Evolutionary conservation across 2,113 vertebrate genomes (phyloP), one percentile per base, ranked within the genome.

Genomic region (Mesembrinibis cayennensis): DNA sequence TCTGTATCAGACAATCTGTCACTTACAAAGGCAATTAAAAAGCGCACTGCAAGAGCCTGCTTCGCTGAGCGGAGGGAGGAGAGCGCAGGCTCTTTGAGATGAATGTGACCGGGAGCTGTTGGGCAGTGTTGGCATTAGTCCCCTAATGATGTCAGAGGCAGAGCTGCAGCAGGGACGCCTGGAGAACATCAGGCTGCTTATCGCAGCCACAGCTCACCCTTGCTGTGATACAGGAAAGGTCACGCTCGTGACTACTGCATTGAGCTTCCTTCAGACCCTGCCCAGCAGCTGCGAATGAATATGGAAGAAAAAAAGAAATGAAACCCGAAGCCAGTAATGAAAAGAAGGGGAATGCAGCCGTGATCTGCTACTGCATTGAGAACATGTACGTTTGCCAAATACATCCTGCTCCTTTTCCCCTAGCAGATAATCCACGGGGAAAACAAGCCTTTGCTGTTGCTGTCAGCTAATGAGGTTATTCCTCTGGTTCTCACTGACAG

Each of bases 151-250:
- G 83, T 38, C 89, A 84, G 50, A 0, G 4, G 40, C 8, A 87
- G 30, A 72, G 81, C 77, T 18, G 58, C 40, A 8, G 78, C 20
- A 3, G 63, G 55, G 83, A 9, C n/a, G 89, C 52, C 76, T 81
- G 77, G n/a, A 89, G 83, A 95, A 34, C 56, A 50, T 67, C 87
- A 47, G 53, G 66, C 87, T 76, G 65, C 87, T 90, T 61, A 56
- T 82, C 66, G 49, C 65, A 29, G 50, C 30, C 16, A 16, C 34
- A 40, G 78, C 55, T 77, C 70, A 50, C 71, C 52, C 76, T 83
- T 69, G 69, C 62, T n/a, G 42, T 36, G 58, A 30, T 13, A 2
- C 0, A 1, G 70, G 56, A 89, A 87, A 94, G 87, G 91, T 82
- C 73, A 85, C 30, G 1, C 42, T 67, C 8, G 1, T 71, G 77